Conservation (phyloP, 2,113 vertebrate species). For the Microcebus lehilahytsara region DNA sequence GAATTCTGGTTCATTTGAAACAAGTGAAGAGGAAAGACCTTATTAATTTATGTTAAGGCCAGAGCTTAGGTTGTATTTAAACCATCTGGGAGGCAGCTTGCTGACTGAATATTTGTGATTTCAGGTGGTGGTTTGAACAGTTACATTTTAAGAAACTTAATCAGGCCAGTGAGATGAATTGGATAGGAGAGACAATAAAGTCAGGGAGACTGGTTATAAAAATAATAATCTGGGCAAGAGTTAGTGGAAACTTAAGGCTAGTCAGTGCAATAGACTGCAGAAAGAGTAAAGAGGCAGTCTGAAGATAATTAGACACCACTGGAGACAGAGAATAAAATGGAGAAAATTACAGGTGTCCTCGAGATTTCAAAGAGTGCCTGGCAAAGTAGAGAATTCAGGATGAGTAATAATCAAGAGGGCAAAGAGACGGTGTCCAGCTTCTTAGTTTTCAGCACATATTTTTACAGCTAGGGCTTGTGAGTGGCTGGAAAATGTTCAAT, state of each 20-base stretch:
- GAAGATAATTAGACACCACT: not conserved
- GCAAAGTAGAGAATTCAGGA: not conserved
- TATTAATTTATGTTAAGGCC: not conserved
- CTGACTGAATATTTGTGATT: not conserved
- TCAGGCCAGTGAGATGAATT: not conserved
- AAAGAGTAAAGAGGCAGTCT: not conserved
- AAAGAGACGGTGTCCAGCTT: not conserved
- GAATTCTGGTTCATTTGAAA: not conserved
- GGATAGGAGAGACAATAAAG: not conserved
- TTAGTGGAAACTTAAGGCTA: not conserved
- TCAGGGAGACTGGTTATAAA: not conserved
- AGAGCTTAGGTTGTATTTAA: not conserved
- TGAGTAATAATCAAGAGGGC: not conserved
- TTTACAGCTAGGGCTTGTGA: not conserved
- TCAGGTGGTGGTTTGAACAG: not conserved
- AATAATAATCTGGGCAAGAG: not conserved
- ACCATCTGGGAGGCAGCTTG: not conserved
- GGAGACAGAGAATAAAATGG: not conserved
- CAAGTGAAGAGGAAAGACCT: not conserved
- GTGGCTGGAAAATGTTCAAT: not conserved
- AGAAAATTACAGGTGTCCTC: not conserved
- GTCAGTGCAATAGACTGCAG: not conserved
- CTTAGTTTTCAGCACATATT: not conserved
- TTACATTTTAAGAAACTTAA: slow-evolving; percentile 16
- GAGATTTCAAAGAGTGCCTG: not conserved